These are phyloP conservation scores for Rhyacophila brunnea DNA, from an alignment of 1,140 invertebrate species.

Conservation along the genomic window DNA sequence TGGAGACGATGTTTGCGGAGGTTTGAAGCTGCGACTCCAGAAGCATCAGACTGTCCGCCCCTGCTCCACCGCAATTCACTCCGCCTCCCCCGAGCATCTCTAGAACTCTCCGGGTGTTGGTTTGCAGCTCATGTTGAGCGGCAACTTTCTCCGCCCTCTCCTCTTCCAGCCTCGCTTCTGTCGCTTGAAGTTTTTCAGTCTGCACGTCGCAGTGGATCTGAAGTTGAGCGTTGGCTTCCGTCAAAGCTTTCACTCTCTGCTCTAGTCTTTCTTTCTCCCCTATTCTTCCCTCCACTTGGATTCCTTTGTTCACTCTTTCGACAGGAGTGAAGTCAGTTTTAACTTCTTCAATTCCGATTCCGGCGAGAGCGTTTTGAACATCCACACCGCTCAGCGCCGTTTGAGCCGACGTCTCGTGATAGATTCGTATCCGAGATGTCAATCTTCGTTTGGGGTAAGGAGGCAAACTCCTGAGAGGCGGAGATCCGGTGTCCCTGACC, in stretches of 20 bases:
- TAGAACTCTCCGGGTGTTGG: conserved; percentile 68
- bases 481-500: conserved; percentile 38
- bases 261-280: conserved; percentile 61
- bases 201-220: conserved; percentile 42
- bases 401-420: conserved; percentile 73
- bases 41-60: conserved; percentile 69
- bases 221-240: conserved; percentile 41
- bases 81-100: conserved; percentile 65
- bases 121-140: conserved; percentile 68
- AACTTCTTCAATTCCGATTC: conserved; percentile 49
- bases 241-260: conserved; percentile 54
- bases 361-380: conserved; percentile 67
- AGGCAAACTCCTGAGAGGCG: conserved; percentile 52
- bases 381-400: conserved; percentile 71
- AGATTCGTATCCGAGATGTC: conserved; percentile 63
- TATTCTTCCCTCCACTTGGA: conserved; percentile 67
- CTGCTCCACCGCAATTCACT: conserved; percentile 50
- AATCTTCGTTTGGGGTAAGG: conserved; percentile 53
- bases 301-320: conserved; percentile 49
- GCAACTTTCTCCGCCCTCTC: conserved; percentile 69
- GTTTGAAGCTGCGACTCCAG: conserved; percentile 72
- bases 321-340: conserved; percentile 35
- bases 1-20: conserved; percentile 69
- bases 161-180: conserved; percentile 56
- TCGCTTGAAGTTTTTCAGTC: conserved; percentile 50